Conservation (phyloP, 2,888 invertebrate genomes). For the Drosophila kanekoi region DNA sequence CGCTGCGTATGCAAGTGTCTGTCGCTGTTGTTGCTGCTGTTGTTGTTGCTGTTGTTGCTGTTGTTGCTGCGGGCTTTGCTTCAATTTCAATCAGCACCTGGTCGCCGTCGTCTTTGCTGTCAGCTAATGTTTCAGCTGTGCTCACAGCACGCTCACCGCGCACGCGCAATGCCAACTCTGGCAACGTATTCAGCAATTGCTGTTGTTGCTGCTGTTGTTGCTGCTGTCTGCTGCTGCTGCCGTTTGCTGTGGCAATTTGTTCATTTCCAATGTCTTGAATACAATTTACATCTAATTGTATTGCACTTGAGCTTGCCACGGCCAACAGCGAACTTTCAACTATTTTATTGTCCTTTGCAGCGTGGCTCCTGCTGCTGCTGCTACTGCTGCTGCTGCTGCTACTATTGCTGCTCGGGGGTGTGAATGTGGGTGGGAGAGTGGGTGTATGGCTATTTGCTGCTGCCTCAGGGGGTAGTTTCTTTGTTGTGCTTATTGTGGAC, state of each 20-base stretch:
- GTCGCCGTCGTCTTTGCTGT: conserved; percentile 33
- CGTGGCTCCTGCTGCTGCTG: conserved; percentile 9
- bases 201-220: conserved; percentile 38
- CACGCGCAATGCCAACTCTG: conserved; percentile 58
- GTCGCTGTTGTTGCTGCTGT: conserved; percentile 20
- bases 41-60: conserved; percentile 1
- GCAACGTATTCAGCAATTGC: conserved; percentile 61
- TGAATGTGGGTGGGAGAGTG: not conserved
- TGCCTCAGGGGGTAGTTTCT: conserved; percentile 63
- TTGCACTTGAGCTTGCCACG: conserved; percentile 64
- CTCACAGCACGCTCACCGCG: conserved; percentile 33
- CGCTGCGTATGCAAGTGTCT: conserved; percentile 43
- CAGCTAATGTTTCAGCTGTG: conserved; percentile 28
- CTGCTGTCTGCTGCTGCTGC: conserved; percentile 24
- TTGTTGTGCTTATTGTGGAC: conserved; percentile 50
- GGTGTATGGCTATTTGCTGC: conserved; percentile 4
- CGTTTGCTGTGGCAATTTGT: conserved; percentile 40
- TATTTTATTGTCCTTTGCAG: conserved; percentile 51
- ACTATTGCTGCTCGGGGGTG: conserved; percentile 6
- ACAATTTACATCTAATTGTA: conserved; percentile 68
- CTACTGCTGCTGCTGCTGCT: conserved; percentile 7
- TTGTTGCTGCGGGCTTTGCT: conserved; percentile 18
- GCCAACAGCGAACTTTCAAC: conserved; percentile 25
- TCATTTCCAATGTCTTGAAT: conserved; percentile 59
- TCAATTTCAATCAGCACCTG: conserved; percentile 74